Conservation (phyloP, 2,797 vertebrate genomes). For the Chrosomus eos region DNA sequence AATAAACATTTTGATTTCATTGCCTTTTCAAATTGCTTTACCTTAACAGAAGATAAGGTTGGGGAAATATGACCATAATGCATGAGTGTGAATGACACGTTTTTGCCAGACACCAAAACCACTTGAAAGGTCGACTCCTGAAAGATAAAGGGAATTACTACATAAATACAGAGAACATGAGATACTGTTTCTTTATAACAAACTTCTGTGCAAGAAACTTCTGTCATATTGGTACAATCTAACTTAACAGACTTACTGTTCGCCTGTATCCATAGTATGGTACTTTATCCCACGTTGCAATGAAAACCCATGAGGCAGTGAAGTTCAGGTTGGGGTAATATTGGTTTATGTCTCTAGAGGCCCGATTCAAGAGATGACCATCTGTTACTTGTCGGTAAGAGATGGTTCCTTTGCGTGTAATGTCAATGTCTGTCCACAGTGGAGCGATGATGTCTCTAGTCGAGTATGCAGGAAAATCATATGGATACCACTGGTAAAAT, state of each 20-base stretch:
- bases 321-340: not conserved
- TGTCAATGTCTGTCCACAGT: slow-evolving; percentile 27
- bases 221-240: not conserved
- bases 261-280: not conserved
- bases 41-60: accelerated
- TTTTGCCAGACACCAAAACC: slow-evolving; percentile 10
- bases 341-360: not conserved
- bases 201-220: not conserved
- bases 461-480: not conserved
- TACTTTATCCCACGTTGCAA: not conserved
- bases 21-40: not conserved
- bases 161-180: not conserved
- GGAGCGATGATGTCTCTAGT: slow-evolving; percentile 30
- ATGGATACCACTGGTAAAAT: not conserved
- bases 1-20: not conserved
- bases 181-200: not conserved
- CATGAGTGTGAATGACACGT: not conserved
- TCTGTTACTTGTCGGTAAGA: slow-evolving; percentile 11
- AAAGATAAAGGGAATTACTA: not conserved
- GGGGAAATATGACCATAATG: not conserved
- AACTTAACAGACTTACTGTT: not conserved
- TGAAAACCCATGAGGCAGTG: slow-evolving; percentile 16
- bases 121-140: slow-evolving; percentile 11
- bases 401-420: not conserved
- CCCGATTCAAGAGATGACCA: not conserved